These are phyloP conservation scores for Pteruthius melanotis DNA, from an alignment of 2,113 vertebrate species.

Conservation along the genomic window DNA sequence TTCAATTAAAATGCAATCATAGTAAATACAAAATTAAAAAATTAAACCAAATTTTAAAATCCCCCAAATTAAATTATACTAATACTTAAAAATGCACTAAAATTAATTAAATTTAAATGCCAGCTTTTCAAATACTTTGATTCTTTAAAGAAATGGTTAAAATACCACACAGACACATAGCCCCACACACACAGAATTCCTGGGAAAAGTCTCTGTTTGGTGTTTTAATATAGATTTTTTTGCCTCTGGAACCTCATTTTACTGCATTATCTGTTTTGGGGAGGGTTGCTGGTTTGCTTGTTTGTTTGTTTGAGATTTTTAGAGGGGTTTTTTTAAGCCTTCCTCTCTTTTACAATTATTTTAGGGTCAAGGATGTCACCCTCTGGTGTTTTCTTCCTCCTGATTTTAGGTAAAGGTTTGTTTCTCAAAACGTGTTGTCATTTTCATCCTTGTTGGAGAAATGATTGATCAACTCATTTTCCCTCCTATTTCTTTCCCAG, in stretches of 20 bases:
- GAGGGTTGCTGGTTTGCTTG: background rate
- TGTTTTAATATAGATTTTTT: background rate
- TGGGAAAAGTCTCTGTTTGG: background rate
- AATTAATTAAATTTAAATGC: background rate
- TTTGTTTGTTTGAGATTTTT: background rate
- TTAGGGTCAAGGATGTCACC: background rate
- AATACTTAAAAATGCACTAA: background rate
- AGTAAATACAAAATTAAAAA: background rate
- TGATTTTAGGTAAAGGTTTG: background rate
- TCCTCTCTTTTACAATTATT: background rate
- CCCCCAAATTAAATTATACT: too few species aligned
- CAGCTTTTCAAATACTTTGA: background rate
- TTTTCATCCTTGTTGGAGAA: background rate
- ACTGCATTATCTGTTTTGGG: background rate
- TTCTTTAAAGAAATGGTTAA: background rate
- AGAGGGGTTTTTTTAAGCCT: background rate
- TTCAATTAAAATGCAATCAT: rapidly evolving
- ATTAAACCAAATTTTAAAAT: background rate
- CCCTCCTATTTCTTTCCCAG: background rate
- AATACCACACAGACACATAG: background rate
- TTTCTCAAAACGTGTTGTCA: background rate
- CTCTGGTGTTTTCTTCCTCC: background rate
- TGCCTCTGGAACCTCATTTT: background rate
- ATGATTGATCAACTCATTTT: background rate
- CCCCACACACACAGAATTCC: background rate